Conservation (phyloP, 2,113 vertebrate species). For the Phylloscopus whistleri region DNA sequence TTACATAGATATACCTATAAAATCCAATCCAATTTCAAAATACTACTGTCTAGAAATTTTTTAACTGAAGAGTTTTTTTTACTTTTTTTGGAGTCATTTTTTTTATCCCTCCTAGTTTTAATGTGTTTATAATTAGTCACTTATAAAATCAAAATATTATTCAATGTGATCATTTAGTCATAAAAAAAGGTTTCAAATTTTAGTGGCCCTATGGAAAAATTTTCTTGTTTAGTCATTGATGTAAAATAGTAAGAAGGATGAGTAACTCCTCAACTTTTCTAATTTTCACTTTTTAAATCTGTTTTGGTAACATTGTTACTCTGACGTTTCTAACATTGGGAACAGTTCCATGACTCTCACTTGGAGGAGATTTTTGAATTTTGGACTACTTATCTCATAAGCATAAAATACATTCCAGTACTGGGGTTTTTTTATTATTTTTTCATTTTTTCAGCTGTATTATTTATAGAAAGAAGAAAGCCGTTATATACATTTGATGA, state of each 20-base stretch:
- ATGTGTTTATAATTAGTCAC: neutral
- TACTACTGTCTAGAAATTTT: neutral
- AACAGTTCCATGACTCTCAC: neutral
- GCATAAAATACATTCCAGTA: neutral
- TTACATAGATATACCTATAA: neutral
- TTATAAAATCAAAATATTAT: neutral
- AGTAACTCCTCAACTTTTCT: neutral
- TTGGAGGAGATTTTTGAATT: neutral
- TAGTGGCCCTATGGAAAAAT: neutral
- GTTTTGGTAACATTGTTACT: neutral
- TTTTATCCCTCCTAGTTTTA: neutral
- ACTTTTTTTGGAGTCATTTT: neutral
- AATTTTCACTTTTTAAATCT: neutral
- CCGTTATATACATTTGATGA: neutral
- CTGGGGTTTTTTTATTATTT: neutral
- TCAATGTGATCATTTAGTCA: neutral
- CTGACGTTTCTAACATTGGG: neutral
- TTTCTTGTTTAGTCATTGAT: neutral
- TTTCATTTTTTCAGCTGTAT: neutral
- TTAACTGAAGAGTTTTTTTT: neutral
- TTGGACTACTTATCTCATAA: neutral
- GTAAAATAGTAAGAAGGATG: neutral
- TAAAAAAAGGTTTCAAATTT: neutral
- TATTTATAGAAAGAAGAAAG: neutral
- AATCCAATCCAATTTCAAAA: neutral